These are phyloP conservation scores for Okamejei kenojei DNA, from an alignment of 2,797 vertebrate genomes.

Conservation along the genomic window DNA sequence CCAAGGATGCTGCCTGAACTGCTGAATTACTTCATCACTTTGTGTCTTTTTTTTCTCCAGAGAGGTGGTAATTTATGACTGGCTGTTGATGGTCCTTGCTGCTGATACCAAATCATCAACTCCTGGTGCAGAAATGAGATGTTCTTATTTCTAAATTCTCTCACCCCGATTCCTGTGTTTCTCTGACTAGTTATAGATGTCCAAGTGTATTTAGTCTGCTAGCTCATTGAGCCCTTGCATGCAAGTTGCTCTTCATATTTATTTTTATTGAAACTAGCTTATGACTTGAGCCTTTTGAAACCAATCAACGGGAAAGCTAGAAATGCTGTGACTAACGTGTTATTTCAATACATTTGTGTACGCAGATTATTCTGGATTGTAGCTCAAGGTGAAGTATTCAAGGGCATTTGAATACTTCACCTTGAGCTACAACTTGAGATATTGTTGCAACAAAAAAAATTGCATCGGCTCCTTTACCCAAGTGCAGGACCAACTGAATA, in stretches of 20 bases:
- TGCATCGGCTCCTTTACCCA: no score
- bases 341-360: background rate
- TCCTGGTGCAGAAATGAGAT: background rate
- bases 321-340: background rate
- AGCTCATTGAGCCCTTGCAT: background rate
- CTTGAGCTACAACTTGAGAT: background rate
- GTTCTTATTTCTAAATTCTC: background rate
- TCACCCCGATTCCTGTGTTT: background rate
- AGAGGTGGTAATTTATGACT: background rate
- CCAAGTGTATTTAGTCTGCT: background rate
- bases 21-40: no score
- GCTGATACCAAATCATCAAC: background rate
- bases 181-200: background rate
- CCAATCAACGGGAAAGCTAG: no score
- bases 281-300: background rate
- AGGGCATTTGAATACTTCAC: background rate
- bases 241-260: background rate
- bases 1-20: no score
- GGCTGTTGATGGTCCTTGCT: background rate
- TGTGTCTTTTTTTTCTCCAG: no score
- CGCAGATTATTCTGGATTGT: background rate
- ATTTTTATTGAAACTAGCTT: background rate
- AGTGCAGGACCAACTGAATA: background rate
- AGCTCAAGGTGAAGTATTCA: no score
- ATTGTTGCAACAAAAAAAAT: no score